Percentiles rank a stretch among this genome's conserved stretches.
phyloP scores from a whole-genome alignment of 2,888 invertebrate species.

The Conomelus anceps region DNA sequence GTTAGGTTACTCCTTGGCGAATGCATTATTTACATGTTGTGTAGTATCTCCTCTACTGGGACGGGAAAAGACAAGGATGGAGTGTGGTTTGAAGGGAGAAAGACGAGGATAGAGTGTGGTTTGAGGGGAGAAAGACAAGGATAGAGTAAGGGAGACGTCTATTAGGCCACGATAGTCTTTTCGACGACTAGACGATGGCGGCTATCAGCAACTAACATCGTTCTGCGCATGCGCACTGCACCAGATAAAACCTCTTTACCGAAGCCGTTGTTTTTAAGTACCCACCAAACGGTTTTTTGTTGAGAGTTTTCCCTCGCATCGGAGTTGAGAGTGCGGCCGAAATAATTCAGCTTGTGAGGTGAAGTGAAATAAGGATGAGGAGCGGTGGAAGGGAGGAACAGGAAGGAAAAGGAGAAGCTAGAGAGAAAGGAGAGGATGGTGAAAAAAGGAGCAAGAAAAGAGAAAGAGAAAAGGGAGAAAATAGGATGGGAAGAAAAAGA shows the following conservation, averaged over 20 bases:
- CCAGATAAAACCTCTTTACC: background rate
- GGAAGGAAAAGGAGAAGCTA: background rate
- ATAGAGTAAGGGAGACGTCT: too few species aligned
- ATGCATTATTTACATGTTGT: background rate
- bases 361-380: background rate
- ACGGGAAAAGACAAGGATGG: background rate
- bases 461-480: background rate
- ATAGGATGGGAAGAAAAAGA: too few species aligned
- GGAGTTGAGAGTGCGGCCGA: background rate
- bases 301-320: background rate
- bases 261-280: background rate
- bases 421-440: background rate
- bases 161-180: background rate
- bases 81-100: too few species aligned
- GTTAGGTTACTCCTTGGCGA: background rate
- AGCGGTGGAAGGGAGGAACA: background rate
- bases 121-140: too few species aligned
- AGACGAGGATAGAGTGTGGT: too few species aligned
- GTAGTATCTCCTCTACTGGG: background rate
- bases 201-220: background rate
- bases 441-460: background rate
- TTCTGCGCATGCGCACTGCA: background rate
- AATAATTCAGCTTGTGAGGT: background rate
- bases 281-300: too few species aligned
- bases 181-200: background rate